These are phyloP conservation scores for Syrista parreyssii DNA, from an alignment of 2,888 invertebrate species.

Conservation along the genomic window DNA sequence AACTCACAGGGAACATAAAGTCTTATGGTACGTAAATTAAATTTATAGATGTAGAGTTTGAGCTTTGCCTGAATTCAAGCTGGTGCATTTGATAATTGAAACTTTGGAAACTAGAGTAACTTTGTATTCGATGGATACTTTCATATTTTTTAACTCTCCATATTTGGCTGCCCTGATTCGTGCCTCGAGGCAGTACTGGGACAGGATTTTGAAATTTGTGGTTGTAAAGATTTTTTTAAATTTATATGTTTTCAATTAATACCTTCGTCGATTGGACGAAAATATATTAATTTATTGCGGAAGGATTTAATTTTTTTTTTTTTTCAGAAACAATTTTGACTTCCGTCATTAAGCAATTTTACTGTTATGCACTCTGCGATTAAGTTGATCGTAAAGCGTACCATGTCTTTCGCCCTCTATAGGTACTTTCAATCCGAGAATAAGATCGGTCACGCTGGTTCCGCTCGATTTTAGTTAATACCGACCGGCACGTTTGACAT, in stretches of 20 bases:
- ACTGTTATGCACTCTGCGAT: neutral
- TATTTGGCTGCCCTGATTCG: neutral
- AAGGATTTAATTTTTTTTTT: neutral
- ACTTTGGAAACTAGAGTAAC: neutral
- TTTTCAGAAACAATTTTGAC: neutral
- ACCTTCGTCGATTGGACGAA: neutral
- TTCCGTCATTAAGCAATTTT: neutral
- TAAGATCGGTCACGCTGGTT: neutral
- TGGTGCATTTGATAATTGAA: neutral
- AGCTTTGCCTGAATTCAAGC: neutral
- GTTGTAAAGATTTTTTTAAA: neutral
- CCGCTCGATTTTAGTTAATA: conserved; percentile 4
- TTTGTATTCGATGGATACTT: neutral
- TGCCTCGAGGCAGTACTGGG: neutral
- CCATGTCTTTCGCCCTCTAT: neutral
- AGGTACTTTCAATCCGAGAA: neutral
- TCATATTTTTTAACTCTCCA: neutral
- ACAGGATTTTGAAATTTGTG: neutral
- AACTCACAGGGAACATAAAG: neutral
- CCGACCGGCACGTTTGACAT: neutral
- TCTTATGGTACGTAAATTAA: neutral
- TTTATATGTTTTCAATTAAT: neutral
- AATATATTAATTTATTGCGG: neutral
- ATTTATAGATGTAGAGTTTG: neutral
- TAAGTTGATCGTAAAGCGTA: neutral